A percentile compares a stretch with the other conserved stretches of the same genome.
Conservation (phyloP, 2,113 vertebrate genomes). For the Hydropotes inermis region DNA sequence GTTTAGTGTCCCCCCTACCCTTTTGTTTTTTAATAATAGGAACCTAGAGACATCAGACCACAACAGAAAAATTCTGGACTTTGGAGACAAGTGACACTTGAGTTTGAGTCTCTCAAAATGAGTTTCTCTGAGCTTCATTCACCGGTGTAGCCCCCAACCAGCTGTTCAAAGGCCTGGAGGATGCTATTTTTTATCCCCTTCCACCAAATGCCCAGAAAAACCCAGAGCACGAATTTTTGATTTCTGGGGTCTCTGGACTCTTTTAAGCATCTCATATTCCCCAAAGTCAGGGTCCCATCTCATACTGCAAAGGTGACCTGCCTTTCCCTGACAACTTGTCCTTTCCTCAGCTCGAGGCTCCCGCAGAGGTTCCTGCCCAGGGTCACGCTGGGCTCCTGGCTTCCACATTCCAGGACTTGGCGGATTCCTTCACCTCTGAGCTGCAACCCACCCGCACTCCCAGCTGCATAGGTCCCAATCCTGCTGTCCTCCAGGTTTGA, state of each 20-base stretch:
- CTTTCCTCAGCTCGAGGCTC: background rate
- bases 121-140: background rate
- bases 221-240: background rate
- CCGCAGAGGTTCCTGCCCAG: background rate
- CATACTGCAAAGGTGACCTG: background rate
- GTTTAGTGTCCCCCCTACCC: background rate
- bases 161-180: background rate
- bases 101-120: background rate
- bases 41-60: background rate
- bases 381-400: background rate
- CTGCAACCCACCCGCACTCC: background rate
- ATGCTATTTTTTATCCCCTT: no score
- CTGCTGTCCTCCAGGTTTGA: background rate
- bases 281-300: background rate
- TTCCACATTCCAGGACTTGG: background rate
- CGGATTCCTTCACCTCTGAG: background rate
- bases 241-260: background rate
- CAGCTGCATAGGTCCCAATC: no score
- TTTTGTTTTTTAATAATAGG: background rate
- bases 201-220: background rate
- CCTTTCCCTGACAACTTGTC: background rate
- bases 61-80: background rate
- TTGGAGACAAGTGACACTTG: background rate
- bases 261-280: background rate
- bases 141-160: background rate